phyloP scores from a whole-genome alignment of 2,113 vertebrate species.

The Sceloporus undulatus region DNA sequence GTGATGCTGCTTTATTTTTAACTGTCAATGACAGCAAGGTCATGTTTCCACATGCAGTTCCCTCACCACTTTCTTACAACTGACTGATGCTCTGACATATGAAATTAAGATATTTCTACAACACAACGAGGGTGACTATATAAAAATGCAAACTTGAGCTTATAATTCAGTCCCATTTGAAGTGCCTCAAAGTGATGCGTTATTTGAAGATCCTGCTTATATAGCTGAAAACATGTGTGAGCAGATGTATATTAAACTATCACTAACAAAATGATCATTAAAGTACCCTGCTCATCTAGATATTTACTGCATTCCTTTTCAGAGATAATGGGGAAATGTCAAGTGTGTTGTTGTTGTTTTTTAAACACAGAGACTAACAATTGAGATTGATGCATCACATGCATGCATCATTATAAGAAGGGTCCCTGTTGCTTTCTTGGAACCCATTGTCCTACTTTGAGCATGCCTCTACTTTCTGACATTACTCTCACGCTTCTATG shows the following conservation, averaged over 20 bases:
- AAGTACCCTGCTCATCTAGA: conserved; percentile 39
- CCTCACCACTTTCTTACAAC: conserved; percentile 19
- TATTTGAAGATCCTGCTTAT: not conserved
- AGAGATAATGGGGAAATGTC: conserved; percentile 12
- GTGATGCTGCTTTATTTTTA: conserved; percentile 28
- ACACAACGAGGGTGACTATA: conserved; percentile 21
- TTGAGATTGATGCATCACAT: not conserved
- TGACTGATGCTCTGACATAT: conserved; percentile 39
- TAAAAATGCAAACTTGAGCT: conserved; percentile 25
- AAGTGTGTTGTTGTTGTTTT: not conserved
- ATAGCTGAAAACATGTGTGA: conserved; percentile 8
- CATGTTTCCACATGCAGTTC: conserved; percentile 16
- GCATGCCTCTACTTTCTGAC: not conserved
- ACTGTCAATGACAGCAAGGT: conserved; percentile 36
- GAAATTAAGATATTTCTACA: conserved; percentile 51
- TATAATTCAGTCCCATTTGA: conserved; percentile 15
- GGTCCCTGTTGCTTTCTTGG: not conserved
- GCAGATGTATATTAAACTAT: conserved; percentile 2
- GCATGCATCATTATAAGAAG: not conserved
- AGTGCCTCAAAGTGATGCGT: conserved; percentile 33
- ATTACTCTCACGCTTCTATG: not conserved
- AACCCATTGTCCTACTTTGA: not conserved
- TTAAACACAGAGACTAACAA: not conserved
- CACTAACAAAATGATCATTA: conserved; percentile 56
- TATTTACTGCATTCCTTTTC: conserved; percentile 31